A percentile compares a stretch with the other conserved stretches of the same genome.
These are phyloP conservation scores for Percopsis omiscomaycus DNA, from an alignment of 2,797 vertebrate genomes.

Conservation along the genomic window DNA sequence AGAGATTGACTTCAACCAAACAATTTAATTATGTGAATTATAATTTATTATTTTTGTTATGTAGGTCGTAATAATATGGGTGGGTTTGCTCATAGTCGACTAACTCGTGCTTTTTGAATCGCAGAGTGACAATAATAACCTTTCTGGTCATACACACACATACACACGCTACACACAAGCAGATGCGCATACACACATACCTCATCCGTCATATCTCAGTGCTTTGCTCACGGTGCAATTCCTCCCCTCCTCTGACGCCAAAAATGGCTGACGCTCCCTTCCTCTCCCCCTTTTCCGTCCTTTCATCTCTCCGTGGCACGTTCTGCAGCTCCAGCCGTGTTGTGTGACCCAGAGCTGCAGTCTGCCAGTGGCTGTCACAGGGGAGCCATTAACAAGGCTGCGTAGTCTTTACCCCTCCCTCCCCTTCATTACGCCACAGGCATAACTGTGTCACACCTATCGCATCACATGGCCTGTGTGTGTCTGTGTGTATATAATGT, in stretches of 20 bases:
- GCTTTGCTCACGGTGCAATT: background rate
- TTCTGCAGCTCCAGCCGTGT: constrained; percentile 41
- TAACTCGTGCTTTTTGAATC: background rate
- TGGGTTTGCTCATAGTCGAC: background rate
- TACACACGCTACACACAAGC: too few relatives aligned
- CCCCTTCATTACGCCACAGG: constrained; percentile 38
- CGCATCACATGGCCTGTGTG: background rate
- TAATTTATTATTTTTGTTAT: constrained; percentile 28
- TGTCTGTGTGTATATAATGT: background rate
- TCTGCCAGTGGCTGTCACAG: constrained; percentile 57
- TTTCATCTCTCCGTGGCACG: constrained; percentile 16
- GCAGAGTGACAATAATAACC: background rate
- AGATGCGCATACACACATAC: background rate
- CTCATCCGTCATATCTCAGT: background rate
- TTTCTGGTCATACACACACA: background rate
- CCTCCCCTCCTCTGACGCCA: constrained; percentile 20
- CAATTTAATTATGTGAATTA: constrained; percentile 30
- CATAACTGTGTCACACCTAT: background rate
- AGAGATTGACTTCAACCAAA: constrained; percentile 26
- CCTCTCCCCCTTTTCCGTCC: background rate
- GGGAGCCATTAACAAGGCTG: constrained; percentile 64
- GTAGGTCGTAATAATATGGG: constrained; percentile 2
- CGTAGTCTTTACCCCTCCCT: constrained; percentile 50
- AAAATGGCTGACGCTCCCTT: constrained; percentile 20
- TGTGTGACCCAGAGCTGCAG: constrained; percentile 58